Conservation (phyloP, 37 sponge, comb jelly and placozoan species). For the Sycon ciliatum region DNA sequence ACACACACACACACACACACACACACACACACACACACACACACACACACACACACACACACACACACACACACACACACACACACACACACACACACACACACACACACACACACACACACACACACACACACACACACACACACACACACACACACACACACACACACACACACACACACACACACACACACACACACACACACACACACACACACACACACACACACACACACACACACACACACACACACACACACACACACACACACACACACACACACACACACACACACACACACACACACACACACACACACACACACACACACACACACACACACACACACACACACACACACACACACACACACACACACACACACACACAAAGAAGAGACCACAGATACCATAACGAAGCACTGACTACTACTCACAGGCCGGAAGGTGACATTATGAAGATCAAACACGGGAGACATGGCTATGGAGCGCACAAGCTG, state of each 20-base stretch:
- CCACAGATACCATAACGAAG: background rate
- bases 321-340: conserved; percentile 5
- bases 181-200: conserved; percentile 8
- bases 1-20: conserved; percentile 5
- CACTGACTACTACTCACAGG: too few relatives aligned
- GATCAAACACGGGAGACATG: too few relatives aligned
- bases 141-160: conserved; percentile 37
- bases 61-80: conserved; percentile 30
- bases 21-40: background rate
- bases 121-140: conserved; percentile 38
- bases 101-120: conserved; percentile 31
- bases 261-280: background rate
- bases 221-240: background rate
- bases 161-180: background rate
- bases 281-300: conserved; percentile 5
- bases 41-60: conserved; percentile 16
- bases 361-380: conserved; percentile 5
- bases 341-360: background rate
- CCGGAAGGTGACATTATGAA: too few relatives aligned
- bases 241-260: background rate
- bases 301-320: conserved; percentile 5
- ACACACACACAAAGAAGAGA: background rate
- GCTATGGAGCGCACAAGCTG: too few relatives aligned
- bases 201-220: conserved; percentile 5
- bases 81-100: conserved; percentile 33